Evolutionary conservation across 2,888 invertebrate species (phyloP).

Genomic region (Phlogophora meticulosa): DNA sequence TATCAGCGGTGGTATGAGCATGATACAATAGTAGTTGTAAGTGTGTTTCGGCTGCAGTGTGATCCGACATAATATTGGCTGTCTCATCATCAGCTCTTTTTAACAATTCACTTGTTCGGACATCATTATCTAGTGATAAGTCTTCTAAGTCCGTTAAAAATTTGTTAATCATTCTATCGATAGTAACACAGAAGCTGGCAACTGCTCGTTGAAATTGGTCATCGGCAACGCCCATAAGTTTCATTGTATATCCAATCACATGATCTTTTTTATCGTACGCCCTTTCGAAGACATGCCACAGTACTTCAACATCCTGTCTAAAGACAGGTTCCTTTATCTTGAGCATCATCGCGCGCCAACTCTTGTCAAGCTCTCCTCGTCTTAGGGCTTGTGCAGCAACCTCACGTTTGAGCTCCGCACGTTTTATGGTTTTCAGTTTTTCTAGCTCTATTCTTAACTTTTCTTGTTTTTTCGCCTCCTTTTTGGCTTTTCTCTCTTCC

Average conservation of each 20-base stretch:
- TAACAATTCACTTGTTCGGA: constrained; percentile 73
- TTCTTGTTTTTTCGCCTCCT: constrained; percentile 81
- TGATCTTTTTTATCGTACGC: constrained; percentile 91
- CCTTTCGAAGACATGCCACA: constrained; percentile 90
- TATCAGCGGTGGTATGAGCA: constrained; percentile 80
- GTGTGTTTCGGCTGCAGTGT: constrained; percentile 84
- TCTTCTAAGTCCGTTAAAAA: constrained; percentile 81
- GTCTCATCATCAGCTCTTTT: constrained; percentile 76
- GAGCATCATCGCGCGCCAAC: constrained; percentile 82
- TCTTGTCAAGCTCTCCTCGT: constrained; percentile 79
- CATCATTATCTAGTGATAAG: constrained; percentile 78
- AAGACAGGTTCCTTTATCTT: constrained; percentile 86
- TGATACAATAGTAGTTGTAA: constrained; percentile 83
- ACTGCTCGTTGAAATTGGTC: constrained; percentile 92
- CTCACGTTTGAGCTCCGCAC: constrained; percentile 81
- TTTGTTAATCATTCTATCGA: constrained; percentile 91
- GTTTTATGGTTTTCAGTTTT: constrained; percentile 75
- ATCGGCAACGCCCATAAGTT: constrained; percentile 92
- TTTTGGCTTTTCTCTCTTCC: constrained; percentile 83
- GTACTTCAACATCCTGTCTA: constrained; percentile 81
- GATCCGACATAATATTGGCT: constrained; percentile 74
- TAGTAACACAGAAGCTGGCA: constrained; percentile 92
- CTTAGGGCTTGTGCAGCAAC: constrained; percentile 77
- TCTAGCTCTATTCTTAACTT: constrained; percentile 77
- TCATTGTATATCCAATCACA: constrained; percentile 89